Evolutionary conservation across 2,113 vertebrate genomes (phyloP).

Genomic region (Orientallactaga bullata): DNA sequence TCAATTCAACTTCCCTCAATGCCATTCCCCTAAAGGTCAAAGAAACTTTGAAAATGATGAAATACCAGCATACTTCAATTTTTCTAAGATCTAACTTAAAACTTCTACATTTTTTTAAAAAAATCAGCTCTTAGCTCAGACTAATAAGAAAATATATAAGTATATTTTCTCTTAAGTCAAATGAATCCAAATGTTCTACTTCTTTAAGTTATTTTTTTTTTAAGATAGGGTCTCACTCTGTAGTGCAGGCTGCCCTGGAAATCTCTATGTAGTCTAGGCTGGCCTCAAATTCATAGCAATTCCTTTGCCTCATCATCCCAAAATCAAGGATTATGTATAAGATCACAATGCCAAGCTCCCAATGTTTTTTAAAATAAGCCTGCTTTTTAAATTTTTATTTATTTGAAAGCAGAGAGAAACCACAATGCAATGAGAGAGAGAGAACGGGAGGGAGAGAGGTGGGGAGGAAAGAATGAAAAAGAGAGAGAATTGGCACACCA

Average conservation of each 20-base stretch:
- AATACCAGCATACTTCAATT: background rate
- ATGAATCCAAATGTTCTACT: background rate
- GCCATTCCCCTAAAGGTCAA: constrained; percentile 63
- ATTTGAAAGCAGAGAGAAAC: too few relatives aligned
- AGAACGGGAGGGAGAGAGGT: too few relatives aligned
- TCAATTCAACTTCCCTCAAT: constrained; percentile 57
- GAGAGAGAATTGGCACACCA: too few relatives aligned
- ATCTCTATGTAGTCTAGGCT: background rate
- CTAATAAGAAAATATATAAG: background rate
- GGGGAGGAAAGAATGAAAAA: too few relatives aligned
- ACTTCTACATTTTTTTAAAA: background rate
- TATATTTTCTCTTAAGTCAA: constrained; percentile 24
- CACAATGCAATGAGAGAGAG: too few relatives aligned
- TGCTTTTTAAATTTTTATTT: too few relatives aligned
- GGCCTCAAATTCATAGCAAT: background rate
- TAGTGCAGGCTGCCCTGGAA: too few relatives aligned
- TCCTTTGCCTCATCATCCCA: background rate
- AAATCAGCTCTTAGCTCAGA: background rate
- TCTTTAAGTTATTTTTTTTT: background rate
- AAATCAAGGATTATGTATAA: too few relatives aligned
- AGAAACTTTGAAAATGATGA: constrained; percentile 48
- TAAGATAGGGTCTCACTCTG: background rate
- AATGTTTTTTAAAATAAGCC: constrained; percentile 24
- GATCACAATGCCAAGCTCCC: background rate
- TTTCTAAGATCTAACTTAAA: background rate